Conservation (phyloP, 2,888 invertebrate species). For the Dorcus parallelipipedus region DNA sequence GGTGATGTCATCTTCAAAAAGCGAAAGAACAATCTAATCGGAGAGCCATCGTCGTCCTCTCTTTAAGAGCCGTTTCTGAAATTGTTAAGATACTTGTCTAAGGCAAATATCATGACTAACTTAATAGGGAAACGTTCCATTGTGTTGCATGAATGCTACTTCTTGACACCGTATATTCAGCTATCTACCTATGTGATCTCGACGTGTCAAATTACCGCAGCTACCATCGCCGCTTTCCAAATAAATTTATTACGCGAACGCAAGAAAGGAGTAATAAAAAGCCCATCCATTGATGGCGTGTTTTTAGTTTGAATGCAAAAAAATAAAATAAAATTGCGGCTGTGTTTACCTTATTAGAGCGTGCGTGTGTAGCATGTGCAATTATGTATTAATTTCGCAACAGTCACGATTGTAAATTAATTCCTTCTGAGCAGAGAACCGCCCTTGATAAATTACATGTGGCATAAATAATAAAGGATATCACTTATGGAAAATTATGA, state of each 20-base stretch:
- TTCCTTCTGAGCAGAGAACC: no score
- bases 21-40: neutral
- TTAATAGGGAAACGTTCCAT: conserved; percentile 4
- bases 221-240: conserved; percentile 3
- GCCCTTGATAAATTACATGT: no score
- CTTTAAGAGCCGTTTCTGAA: conserved; percentile 6
- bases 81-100: conserved; percentile 3
- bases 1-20: conserved; percentile 1
- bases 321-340: no score
- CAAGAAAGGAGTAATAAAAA: neutral
- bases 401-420: no score
- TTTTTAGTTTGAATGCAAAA: no score
- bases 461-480: no score
- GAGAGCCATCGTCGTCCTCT: conserved; percentile 4
- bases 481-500: neutral
- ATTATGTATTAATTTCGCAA: no score
- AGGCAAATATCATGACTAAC: conserved; percentile 5
- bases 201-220: conserved; percentile 7
- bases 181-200: conserved; percentile 4
- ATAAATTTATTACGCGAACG: conserved; percentile 1
- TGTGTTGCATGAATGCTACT: conserved; percentile 7
- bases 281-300: no score
- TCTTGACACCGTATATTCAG: conserved; percentile 6
- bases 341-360: no score
- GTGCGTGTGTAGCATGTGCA: no score